Base-by-base conservation (phyloP, 2,888 invertebrate species). In the Neria commutata region DNA sequence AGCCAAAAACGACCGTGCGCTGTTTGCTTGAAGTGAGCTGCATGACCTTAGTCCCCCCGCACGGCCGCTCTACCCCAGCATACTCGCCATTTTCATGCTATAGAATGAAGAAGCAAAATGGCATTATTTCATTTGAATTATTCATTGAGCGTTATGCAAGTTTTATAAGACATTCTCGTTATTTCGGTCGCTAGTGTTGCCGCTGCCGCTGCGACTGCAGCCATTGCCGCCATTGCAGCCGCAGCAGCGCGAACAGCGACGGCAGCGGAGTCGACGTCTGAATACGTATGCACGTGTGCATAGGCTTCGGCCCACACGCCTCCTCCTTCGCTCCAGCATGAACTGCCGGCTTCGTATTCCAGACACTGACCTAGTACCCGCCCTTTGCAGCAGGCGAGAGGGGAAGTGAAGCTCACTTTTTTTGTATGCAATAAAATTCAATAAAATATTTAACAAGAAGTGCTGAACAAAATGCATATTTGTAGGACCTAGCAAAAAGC, bases 71-170 rank as follows among this genome's bases (percentile, higher is more conserved):
- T 29, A 11, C 29, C 29, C 11, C 29, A 8, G 5, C 29, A 8
- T 29, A 5, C 29, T 29, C 29, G 5, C 11, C 5, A 8, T 29
- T 11, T 8, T 5, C 29, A 17, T 42, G 42, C 42, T 25, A 25
- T 48, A 26, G 25, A 48, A 48, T 19, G 42, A 42, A 14, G 42
- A 17, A 29, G n/a, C 47, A 55, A 52, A 49, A 53, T 52, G 58
- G 42, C 49, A 52, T 61, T 73, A 73, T 72, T 74, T 69, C 73
- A 70, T 69, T 69, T 75, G 76, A 71, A 75, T 75, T 66, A 75
- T 76, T 73, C 75, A 75, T 68, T 67, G 63, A 60, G 53, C 65
- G 63, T 58, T 62, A 60, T 76, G 71, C 66, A 77, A 71, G 67
- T 76, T 72, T 71, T 66, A 72, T 69, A 69, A 69, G 75, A 66